Evolutionary conservation across 2,888 invertebrate species (phyloP).

Genomic region (Dioctria rufipes): DNA sequence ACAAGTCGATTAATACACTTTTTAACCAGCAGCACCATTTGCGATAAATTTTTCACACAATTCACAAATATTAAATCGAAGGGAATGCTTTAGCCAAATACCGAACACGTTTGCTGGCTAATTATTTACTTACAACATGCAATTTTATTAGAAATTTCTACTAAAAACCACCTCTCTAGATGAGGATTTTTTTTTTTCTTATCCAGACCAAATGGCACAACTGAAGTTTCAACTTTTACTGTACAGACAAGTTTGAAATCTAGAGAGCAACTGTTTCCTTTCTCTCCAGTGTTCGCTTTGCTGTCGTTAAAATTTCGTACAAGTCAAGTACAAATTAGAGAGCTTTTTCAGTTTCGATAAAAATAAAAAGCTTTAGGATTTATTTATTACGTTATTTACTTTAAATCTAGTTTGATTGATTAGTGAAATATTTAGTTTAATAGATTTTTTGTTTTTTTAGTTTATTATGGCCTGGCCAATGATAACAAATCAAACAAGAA

Average conservation of each 20-base stretch:
- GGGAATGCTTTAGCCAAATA: too few species aligned
- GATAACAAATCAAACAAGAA: too few species aligned
- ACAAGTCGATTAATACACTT: constrained; percentile 35
- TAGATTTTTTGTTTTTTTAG: too few species aligned
- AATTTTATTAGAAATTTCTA: not conserved
- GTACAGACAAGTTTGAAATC: constrained; percentile 40
- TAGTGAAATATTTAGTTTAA: too few species aligned
- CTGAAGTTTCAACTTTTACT: not conserved
- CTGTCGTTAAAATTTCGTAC: not conserved
- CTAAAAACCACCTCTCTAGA: constrained; percentile 4
- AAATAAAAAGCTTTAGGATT: not conserved
- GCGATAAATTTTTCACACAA: not conserved
- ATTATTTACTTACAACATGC: constrained; percentile 1
- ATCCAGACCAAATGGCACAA: constrained; percentile 37
- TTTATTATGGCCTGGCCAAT: too few species aligned
- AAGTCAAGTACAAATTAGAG: too few species aligned
- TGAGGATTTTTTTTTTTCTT: constrained; percentile 16
- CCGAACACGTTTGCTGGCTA: not conserved
- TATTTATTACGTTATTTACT: too few species aligned
- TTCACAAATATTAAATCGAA: not conserved
- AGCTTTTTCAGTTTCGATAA: not conserved
- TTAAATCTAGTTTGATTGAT: too few species aligned
- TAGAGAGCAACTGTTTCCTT: constrained; percentile 40
- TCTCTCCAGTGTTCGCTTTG: not conserved
- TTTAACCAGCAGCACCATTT: not conserved